phyloP scores from a whole-genome alignment of 2,113 vertebrate genomes.

The Sinocyclocheilus maitianheensis region DNA sequence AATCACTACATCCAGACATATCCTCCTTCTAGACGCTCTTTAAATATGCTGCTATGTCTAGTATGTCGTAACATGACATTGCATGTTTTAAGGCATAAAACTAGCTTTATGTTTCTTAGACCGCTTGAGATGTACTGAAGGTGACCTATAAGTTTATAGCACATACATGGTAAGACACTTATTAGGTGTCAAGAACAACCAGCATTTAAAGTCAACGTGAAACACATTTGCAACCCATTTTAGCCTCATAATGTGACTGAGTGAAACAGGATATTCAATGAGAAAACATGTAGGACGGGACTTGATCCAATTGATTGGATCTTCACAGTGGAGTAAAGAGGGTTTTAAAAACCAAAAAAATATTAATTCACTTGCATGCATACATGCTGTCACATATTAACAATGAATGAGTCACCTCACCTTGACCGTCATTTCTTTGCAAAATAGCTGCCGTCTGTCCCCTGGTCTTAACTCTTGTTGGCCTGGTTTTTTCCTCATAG shows the following conservation, averaged over 20 bases:
- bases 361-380: background rate
- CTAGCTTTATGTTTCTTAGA: background rate
- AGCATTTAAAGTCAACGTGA: too few relatives aligned
- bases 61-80: constrained; percentile 30
- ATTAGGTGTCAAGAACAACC: too few relatives aligned
- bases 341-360: background rate
- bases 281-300: background rate
- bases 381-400: background rate
- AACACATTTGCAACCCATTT: too few relatives aligned
- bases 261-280: background rate
- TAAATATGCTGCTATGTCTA: constrained; percentile 13
- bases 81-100: constrained; percentile 4
- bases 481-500: constrained; percentile 69
- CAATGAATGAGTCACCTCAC: constrained; percentile 47
- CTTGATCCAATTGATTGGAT: background rate
- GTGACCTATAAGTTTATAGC: background rate
- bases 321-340: background rate
- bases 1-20: constrained; percentile 12
- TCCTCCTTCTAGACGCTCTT: background rate
- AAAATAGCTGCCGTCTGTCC: constrained; percentile 15
- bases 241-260: background rate
- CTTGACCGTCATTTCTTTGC: constrained; percentile 70
- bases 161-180: too few relatives aligned
- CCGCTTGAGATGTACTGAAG: background rate
- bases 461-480: constrained; percentile 70